phyloP scores from a whole-genome alignment of 2,113 vertebrate genomes.

The Xenopus laevis region DNA sequence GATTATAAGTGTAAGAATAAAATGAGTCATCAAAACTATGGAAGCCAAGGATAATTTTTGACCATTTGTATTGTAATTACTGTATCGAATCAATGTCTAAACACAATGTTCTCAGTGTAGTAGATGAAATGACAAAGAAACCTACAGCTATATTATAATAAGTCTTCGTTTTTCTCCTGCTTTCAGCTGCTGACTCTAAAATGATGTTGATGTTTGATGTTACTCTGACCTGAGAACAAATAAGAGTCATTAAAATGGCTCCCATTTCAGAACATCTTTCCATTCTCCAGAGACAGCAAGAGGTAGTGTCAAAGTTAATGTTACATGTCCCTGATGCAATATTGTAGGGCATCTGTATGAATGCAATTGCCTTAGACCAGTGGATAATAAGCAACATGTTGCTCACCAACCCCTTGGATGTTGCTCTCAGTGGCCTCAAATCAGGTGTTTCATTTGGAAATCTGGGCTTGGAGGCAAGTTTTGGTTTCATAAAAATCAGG shows the following conservation, averaged over 20 bases:
- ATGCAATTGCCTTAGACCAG: too few species aligned
- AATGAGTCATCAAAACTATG: slow-evolving; percentile 29
- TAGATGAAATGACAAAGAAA: slow-evolving; percentile 9
- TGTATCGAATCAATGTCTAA: slow-evolving; percentile 20
- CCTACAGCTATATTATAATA: slow-evolving; percentile 9
- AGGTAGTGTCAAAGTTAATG: background rate
- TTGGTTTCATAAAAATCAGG: too few species aligned
- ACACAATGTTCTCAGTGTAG: slow-evolving; percentile 17
- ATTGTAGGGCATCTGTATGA: background rate
- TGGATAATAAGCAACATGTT: too few species aligned
- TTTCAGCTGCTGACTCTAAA: background rate
- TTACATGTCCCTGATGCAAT: background rate
- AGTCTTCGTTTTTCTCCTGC: background rate
- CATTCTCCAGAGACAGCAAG: background rate
- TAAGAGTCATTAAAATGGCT: background rate
- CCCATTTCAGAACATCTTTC: background rate
- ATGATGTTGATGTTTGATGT: slow-evolving; percentile 2
- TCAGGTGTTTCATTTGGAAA: too few species aligned
- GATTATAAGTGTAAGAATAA: slow-evolving; percentile 12
- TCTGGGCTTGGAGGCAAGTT: too few species aligned
- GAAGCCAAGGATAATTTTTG: background rate
- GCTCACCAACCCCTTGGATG: too few species aligned
- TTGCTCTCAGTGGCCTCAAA: too few species aligned
- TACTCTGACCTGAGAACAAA: background rate
- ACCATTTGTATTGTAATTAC: slow-evolving; percentile 17